Percentiles rank a stretch among this genome's conserved stretches.
Conservation (phyloP, 2,888 invertebrate genomes). For the Fragum fragum region DNA sequence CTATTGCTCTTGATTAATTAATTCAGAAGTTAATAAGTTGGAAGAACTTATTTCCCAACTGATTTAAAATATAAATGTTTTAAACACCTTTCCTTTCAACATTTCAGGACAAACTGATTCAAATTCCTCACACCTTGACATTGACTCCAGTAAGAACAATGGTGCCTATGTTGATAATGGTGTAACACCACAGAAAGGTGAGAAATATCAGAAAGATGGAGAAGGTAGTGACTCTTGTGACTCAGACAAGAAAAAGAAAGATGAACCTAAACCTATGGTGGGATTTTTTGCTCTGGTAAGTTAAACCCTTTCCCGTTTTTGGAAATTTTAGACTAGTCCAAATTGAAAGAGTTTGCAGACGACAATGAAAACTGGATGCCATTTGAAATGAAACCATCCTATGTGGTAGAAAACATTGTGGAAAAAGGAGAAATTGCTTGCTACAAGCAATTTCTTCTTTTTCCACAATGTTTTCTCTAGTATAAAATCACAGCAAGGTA, state of each 20-base stretch:
- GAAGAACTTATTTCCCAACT: too few species aligned
- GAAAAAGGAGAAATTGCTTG: not conserved
- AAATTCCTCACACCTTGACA: not conserved
- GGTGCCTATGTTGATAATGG: slow-evolving; percentile 4
- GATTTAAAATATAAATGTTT: too few species aligned
- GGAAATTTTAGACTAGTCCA: too few species aligned
- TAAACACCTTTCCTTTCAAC: too few species aligned
- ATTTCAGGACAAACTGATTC: slow-evolving; percentile 11
- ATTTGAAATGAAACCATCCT: too few species aligned
- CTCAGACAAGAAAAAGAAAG: slow-evolving; percentile 27
- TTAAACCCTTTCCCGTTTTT: not conserved
- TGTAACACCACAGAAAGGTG: slow-evolving; percentile 1
- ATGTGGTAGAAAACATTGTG: not conserved
- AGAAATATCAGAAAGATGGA: slow-evolving; percentile 13
- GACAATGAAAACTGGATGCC: not conserved
- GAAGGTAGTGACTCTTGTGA: slow-evolving; percentile 6
- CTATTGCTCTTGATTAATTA: too few species aligned
- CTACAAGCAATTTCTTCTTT: not conserved
- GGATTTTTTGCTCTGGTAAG: slow-evolving; percentile 35
- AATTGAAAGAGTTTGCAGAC: too few species aligned
- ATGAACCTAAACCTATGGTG: slow-evolving; percentile 34
- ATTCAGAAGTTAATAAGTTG: too few species aligned
- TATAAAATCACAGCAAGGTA: too few species aligned
- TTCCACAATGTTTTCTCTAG: too few species aligned
- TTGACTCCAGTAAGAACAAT: not conserved